Base-by-base conservation (phyloP, 2,113 vertebrate genomes). In the Zosterops lateralis region DNA sequence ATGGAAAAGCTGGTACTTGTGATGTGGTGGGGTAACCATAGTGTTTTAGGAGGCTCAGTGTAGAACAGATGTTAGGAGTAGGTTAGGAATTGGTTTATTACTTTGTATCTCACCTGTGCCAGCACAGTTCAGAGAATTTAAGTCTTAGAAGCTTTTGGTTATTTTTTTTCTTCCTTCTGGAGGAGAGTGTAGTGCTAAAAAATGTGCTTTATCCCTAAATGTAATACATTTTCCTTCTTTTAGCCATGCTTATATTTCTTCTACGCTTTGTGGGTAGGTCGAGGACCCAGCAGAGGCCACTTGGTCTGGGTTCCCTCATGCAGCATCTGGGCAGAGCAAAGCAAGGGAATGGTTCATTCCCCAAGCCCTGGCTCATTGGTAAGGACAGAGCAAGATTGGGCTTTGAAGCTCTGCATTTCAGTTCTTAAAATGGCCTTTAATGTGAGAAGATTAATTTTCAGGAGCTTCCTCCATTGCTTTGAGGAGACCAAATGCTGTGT, bases 271-370 rank as follows among this genome's bases (percentile, higher is more conserved):
- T 48, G 20, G 14, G 14, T 31, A 28, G 50, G 28, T 8, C 29
- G 65, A 61, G 25, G 32, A 14, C 14, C 10, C 28, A 47, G 32
- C 20, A 62, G 80, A 77, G 29, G 28, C 19, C 7, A 0, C 36
- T 48, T 40, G 36, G 17, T 58, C 7, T 50, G 1, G 0, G 7
- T 38, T 79, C n/a, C 20, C 28, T 12, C 5, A 0, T 12, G 38
- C 5, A 42, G 51, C 22, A 10, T 12, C 16, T 1, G 4, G 7
- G 29, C 61, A 61, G 34, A 67, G 65, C 18, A 38, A n/a, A 54
- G 0, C 4, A 31, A 21, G 0, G 0, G 3, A 25, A 13, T 3
- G 14, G n/a, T 36, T 31, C 25, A 17, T 65, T 48, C 28, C 36
- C 17, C 2, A 3, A 73, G 64, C 36, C 12, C 7, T 10, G 11